Percentiles rank a stretch among this genome's conserved stretches.
phyloP scores from a whole-genome alignment of 2,797 vertebrate genomes.

The Pseudotriccus pelzelni region DNA sequence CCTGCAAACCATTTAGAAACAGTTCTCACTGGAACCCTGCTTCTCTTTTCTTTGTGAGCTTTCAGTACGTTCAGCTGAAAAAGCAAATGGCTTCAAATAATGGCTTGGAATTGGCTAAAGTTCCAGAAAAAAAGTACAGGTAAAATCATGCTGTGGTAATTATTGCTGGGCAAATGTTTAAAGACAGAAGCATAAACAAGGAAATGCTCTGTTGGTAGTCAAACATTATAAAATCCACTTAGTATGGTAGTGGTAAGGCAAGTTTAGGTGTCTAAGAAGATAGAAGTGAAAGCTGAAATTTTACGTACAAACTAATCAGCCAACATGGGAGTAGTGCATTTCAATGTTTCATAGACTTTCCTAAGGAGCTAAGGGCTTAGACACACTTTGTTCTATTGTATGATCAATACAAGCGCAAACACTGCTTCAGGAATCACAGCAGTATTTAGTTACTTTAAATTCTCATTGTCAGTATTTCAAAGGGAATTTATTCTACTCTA shows the following conservation, averaged over 20 bases:
- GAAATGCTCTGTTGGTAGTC: not conserved
- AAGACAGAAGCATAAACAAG: not conserved
- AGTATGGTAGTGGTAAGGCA: not conserved
- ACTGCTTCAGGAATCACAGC: not conserved
- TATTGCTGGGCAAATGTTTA: not conserved
- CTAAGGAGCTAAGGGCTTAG: not conserved
- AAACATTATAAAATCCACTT: not conserved
- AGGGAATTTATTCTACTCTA: constrained; percentile 10
- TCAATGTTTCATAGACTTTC: not conserved
- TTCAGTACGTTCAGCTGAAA: not conserved
- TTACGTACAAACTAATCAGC: not conserved
- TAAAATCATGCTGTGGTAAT: not conserved
- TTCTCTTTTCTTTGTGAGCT: not conserved
- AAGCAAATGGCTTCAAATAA: not conserved
- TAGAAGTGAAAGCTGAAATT: not conserved
- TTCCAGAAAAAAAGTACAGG: not conserved
- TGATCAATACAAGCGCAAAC: not conserved
- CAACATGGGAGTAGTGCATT: not conserved
- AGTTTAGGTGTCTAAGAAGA: not conserved
- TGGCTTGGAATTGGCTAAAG: not conserved
- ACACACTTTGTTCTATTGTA: not conserved
- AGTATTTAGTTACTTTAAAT: not conserved
- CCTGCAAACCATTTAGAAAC: not conserved
- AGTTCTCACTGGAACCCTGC: not conserved
- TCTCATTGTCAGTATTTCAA: constrained; percentile 17